Percentiles rank a stretch among this genome's conserved stretches.
Conservation (phyloP, 2,113 vertebrate genomes). For the Sialia sialis region DNA sequence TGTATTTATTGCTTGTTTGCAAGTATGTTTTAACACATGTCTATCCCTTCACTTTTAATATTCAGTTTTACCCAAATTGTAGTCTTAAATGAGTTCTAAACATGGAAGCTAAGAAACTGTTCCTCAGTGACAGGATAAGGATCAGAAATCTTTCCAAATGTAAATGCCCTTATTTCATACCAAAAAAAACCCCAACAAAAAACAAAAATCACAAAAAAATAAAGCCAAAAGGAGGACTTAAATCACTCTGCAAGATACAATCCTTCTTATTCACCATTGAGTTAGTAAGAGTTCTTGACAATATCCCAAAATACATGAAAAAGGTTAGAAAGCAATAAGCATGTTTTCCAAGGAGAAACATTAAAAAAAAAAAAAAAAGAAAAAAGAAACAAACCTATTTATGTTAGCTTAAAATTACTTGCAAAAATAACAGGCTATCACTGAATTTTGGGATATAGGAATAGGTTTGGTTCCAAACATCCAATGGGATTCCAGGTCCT, state of each 20-base stretch:
- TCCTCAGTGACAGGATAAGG: neutral
- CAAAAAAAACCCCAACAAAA: neutral
- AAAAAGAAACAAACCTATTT: neutral
- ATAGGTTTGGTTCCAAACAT: neutral
- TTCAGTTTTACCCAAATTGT: neutral
- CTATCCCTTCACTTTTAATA: neutral
- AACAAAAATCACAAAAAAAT: neutral
- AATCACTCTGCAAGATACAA: neutral
- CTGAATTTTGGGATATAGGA: neutral
- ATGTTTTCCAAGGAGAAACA: neutral
- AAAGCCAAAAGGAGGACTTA: neutral
- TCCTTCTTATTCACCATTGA: neutral
- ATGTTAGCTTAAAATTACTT: neutral
- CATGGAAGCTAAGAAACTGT: neutral
- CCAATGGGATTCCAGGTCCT: neutral
- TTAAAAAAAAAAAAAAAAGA: fast-evolving
- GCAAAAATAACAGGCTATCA: neutral
- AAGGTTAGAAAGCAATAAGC: neutral
- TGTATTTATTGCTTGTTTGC: neutral
- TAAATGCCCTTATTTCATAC: neutral
- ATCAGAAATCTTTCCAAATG: neutral
- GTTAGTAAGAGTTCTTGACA: neutral
- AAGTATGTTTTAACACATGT: neutral
- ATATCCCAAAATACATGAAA: neutral
- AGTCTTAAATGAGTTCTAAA: neutral